Percentiles rank a stretch among this genome's conserved stretches.
phyloP scores from a whole-genome alignment of 64 coral and sea anemone genomes.

The Acropora yongei region DNA sequence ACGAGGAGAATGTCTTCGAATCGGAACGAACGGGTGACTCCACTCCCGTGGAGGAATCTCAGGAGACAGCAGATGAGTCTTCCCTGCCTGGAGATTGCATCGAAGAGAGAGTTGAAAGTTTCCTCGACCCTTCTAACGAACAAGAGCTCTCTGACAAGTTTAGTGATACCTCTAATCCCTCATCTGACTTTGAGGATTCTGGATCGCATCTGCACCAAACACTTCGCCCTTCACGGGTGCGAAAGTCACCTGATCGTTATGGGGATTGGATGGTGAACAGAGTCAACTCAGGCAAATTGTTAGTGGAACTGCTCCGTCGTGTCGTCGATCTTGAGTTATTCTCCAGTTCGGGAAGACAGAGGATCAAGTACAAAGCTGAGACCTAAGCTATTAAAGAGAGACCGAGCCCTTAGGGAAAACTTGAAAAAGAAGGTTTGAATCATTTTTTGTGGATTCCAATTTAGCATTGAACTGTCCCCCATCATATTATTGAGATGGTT shows the following conservation, averaged over 20 bases:
- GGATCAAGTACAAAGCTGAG: neutral
- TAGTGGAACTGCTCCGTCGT: neutral
- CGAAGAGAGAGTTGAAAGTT: neutral
- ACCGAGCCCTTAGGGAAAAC: neutral
- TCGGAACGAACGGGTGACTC: no score
- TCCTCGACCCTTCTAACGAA: no score
- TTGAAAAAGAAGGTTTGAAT: neutral
- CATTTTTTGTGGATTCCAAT: neutral
- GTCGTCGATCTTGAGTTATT: neutral
- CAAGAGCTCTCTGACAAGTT: no score
- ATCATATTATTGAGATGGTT: no score
- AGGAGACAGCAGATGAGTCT: no score
- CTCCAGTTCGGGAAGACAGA: neutral
- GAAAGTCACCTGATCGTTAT: neutral
- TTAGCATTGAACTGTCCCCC: neutral
- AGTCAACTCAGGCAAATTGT: neutral
- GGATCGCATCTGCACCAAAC: no score
- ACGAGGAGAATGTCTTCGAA: no score
- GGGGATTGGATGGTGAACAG: neutral
- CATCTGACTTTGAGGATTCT: no score
- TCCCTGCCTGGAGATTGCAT: no score
- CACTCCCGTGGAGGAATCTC: no score
- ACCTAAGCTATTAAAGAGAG: no score
- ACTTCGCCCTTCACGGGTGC: neutral
- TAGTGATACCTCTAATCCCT: no score